phyloP scores from a whole-genome alignment of 2,113 vertebrate species.

The Antennarius striatus region DNA sequence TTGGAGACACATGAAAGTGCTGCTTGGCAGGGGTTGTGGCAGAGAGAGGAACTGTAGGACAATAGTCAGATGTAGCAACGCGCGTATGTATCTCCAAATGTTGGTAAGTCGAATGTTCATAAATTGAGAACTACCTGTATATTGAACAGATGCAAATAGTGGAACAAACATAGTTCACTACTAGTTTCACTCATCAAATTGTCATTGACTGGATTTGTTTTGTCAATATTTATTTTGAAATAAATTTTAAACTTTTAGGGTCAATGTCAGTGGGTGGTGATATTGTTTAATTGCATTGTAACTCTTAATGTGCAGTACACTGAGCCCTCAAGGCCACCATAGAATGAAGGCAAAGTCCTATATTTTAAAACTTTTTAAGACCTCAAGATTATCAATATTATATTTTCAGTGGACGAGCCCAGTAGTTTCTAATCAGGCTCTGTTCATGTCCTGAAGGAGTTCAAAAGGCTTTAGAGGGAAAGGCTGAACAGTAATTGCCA shows the following conservation, averaged over 20 bases:
- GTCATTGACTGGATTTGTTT: background rate
- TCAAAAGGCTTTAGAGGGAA: slow-evolving; percentile 52
- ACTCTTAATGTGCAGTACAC: too few species aligned
- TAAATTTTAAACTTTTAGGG: too few species aligned
- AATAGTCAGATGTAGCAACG: too few species aligned
- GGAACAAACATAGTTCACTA: background rate
- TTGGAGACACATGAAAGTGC: too few species aligned
- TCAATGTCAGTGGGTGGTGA: too few species aligned
- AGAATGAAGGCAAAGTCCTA: background rate
- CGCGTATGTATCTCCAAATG: too few species aligned
- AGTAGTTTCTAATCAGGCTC: slow-evolving; percentile 13
- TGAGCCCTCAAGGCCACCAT: background rate
- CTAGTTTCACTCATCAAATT: background rate
- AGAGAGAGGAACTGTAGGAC: too few species aligned
- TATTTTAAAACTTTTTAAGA: background rate
- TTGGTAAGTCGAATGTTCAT: too few species aligned
- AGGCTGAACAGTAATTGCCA: slow-evolving; percentile 61
- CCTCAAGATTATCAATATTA: slow-evolving; percentile 1
- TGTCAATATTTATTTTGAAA: too few species aligned
- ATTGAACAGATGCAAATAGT: background rate
- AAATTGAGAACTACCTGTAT: background rate
- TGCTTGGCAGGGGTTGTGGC: too few species aligned
- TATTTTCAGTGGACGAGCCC: slow-evolving; percentile 5
- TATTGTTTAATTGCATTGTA: too few species aligned
- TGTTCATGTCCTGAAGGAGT: slow-evolving; percentile 38